Conservation (phyloP, 2,888 invertebrate species). For the Eupeodes latifasciatus region DNA sequence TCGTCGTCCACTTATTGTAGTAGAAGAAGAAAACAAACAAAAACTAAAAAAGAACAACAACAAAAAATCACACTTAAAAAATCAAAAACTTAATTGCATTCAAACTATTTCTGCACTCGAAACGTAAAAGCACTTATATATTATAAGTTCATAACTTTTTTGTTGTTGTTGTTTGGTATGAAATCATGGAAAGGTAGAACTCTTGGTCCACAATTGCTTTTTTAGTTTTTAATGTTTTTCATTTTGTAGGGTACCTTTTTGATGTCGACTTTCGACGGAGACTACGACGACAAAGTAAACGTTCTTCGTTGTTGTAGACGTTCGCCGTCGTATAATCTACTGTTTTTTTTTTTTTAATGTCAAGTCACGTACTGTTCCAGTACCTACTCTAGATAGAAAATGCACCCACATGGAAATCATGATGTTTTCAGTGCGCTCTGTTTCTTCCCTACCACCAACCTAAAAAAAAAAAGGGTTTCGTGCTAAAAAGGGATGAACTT, state of each 20-base stretch:
- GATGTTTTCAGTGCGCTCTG: conserved; percentile 16
- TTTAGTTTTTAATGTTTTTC: neutral
- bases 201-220: neutral
- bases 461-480: conserved; percentile 44
- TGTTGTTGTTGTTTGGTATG: neutral
- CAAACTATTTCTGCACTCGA: conserved; percentile 70
- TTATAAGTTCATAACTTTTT: conserved; percentile 9
- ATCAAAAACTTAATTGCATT: conserved; percentile 73
- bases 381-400: conserved; percentile 38
- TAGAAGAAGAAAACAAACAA: neutral
- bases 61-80: conserved; percentile 62
- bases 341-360: conserved; percentile 44
- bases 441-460: neutral
- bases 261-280: neutral
- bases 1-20: neutral
- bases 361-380: conserved; percentile 61
- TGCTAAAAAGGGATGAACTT: conserved; percentile 60
- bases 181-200: conserved; percentile 13
- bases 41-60: neutral
- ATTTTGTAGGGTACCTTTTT: conserved; percentile 13
- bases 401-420: conserved; percentile 70
- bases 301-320: too few species aligned
- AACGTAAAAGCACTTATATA: conserved; percentile 68
- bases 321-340: conserved; percentile 23
- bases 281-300: too few species aligned